Base-by-base conservation (phyloP, 2,113 vertebrate genomes). In the Grus americana region DNA sequence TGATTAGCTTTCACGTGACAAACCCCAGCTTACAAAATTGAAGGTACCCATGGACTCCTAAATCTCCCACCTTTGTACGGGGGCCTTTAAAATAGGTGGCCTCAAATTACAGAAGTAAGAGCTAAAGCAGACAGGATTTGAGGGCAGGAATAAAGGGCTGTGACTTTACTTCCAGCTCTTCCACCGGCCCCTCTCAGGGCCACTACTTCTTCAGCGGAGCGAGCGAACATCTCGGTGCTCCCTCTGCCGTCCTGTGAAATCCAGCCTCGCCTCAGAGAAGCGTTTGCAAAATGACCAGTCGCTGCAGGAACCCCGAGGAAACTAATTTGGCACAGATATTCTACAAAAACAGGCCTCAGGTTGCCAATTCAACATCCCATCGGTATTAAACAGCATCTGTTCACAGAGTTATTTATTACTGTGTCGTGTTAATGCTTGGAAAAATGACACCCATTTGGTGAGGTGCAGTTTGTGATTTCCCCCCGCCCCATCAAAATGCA, bases 341-440 rank as follows among this genome's bases (percentile, higher is more conserved):
- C 14, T 7, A 15, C 27, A 40, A 50, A 74, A 17, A 20, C 50
- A 46, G 30, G 21, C 50, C 22, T 30, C 50, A 12, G 57, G 52
- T 10, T 11, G 11, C 18, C 63, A 54, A 3, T 5, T 65, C 75
- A 12, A 7, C 0, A 0, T 34, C 40, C 26, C 72, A 12, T 5
- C 2, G 0, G 36, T 14, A 24, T 5, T 18, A n/a, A 42, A 40
- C 34, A 36, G 62, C 72, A 36, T 7, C 80, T 50, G 24, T 16
- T 27, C 13, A 2, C 3, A 7, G 15, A 1, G 30, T 2, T 30
- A 20, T 2, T 55, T 21, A 21, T 32, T 22, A 10, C 17, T 20
- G 8, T 3, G 5, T 14, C 0, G 0, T 18, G 54, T 29, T 44
- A 6, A 38, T 11, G 54, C 59, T 38, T 52, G 49, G 46, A n/a